These are phyloP conservation scores for Diuraphis noxia DNA, from an alignment of 1,140 invertebrate genomes.

Conservation along the genomic window DNA sequence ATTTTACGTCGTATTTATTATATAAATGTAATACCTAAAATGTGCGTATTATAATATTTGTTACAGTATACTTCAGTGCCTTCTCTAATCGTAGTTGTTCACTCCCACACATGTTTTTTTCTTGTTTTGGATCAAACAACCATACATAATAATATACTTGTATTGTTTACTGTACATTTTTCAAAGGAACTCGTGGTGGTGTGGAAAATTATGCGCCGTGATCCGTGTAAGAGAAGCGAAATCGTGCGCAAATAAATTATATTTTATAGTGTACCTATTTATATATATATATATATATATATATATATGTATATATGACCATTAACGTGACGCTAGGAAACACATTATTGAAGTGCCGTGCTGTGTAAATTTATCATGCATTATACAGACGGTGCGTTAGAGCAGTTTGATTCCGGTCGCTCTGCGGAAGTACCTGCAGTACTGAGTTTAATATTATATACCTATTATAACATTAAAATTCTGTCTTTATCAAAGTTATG, in stretches of 20 bases:
- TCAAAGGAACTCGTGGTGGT: neutral
- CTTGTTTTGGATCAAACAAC: neutral
- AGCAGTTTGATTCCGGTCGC: neutral
- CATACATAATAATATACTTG: neutral
- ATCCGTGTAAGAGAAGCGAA: neutral
- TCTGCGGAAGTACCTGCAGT: neutral
- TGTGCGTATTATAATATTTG: neutral
- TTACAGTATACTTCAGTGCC: neutral
- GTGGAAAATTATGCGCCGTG: neutral
- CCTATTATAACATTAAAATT: neutral
- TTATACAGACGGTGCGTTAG: neutral
- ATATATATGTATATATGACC: neutral
- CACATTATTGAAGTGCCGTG: neutral
- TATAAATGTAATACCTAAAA: neutral
- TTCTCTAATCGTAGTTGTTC: neutral
- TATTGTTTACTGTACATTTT: constrained; percentile 1
- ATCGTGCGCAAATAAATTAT: constrained; percentile 13
- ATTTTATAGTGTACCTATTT: neutral
- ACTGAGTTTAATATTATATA: neutral
- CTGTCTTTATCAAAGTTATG: neutral
- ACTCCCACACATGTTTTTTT: neutral
- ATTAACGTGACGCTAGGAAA: neutral
- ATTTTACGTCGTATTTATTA: neutral
- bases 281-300: neutral
- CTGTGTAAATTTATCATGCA: neutral